A percentile compares a stretch with the other conserved stretches of the same genome.
phyloP scores from a whole-genome alignment of 1,140 invertebrate species.

The Phortica variegata region DNA sequence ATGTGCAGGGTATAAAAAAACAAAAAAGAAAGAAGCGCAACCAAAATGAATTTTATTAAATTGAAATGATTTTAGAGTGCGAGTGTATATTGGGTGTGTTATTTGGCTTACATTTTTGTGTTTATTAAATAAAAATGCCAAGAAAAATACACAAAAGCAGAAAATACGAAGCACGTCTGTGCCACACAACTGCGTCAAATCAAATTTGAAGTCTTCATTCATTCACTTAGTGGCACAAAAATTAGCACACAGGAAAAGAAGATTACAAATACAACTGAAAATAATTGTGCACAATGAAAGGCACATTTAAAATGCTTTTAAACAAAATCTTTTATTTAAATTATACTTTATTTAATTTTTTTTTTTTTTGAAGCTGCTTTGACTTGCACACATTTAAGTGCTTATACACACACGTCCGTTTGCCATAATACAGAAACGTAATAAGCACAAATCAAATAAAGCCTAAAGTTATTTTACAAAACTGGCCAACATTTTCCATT shows the following conservation, averaged over 20 bases:
- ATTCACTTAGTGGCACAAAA: too few species aligned
- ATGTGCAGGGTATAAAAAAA: background rate
- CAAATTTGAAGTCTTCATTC: slow-evolving; percentile 20
- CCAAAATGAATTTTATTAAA: slow-evolving; percentile 36
- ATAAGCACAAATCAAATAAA: slow-evolving; percentile 42
- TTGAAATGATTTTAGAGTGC: slow-evolving; percentile 23
- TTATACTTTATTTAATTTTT: background rate
- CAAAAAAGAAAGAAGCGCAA: slow-evolving; percentile 27
- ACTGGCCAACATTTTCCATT: too few species aligned
- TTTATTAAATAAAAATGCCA: background rate
- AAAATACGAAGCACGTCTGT: too few species aligned
- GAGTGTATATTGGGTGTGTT: background rate
- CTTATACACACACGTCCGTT: too few species aligned
- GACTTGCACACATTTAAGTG: too few species aligned
- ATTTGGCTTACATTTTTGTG: too few species aligned
- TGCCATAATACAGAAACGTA: too few species aligned
- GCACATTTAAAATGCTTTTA: slow-evolving; percentile 2
- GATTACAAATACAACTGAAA: too few species aligned
- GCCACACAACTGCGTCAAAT: slow-evolving; percentile 18
- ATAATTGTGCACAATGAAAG: too few species aligned
- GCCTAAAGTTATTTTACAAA: background rate
- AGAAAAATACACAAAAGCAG: background rate
- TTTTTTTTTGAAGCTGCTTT: too few species aligned
- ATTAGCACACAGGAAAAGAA: slow-evolving; percentile 16
- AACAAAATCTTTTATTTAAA: slow-evolving; percentile 13